Base-by-base conservation (phyloP, 1,140 invertebrate species). In the Microplitis mediator region DNA sequence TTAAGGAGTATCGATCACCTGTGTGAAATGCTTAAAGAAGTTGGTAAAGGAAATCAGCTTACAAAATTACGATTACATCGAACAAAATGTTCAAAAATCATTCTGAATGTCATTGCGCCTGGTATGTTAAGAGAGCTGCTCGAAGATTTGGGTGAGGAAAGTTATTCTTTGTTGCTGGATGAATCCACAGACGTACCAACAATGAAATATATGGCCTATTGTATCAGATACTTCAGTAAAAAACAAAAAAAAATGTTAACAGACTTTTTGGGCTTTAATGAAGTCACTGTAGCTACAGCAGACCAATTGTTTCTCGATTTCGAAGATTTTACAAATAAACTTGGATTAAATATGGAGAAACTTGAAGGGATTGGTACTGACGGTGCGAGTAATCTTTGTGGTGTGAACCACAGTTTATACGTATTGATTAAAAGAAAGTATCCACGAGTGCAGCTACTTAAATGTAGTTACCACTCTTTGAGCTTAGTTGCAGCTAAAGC, bases 141-240 rank as follows among this genome's bases (percentile, higher is more conserved):
- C 14, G 54, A 58, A 54, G 84, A 85, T 75, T 74, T 86, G 45
- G 80, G 77, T 39, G 75, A 84, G 4, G 75, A 75, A 70, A 23
- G 73, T 32, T 87, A 78, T 65, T 86, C 82, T 50, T 68, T 85
- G 4, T 75, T 86, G 14, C 85, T 11, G 73, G 84, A 85, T 76
- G 84, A 88, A 72, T 86, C 82, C 4, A 88, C 83, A 3, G 84
- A 86, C 72, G 75, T 86, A 3, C 76, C 75, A 31, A 73, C 79
- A 4, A 71, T 66, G 6, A 84, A 85, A 80, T 75, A 78, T 52
- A 77, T 87, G 69, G 80, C 79, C 36, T 69, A 84, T 58, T 76
- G 76, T 23, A 78, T 86, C 11, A 83, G 79, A 75, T 86, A 84
- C 78, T 85, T 80, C 54, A 84, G 81, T 52, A 52, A 65, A 11